phyloP scores from a whole-genome alignment of 2,888 invertebrate species.

The Phrixothrix hirtus region DNA sequence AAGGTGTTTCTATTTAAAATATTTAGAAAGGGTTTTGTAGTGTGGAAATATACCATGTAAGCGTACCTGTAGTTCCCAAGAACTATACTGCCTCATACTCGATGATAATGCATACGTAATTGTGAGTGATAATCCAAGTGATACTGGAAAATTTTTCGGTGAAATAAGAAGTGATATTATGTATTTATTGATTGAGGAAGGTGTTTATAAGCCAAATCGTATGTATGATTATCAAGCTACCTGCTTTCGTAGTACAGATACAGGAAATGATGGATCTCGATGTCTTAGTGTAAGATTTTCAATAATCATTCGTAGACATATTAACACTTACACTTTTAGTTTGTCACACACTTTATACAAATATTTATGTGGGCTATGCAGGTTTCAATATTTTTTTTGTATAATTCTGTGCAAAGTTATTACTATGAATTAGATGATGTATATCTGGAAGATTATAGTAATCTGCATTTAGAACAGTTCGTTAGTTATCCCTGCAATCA shows the following conservation, averaged over 20 bases:
- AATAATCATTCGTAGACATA: too few species aligned
- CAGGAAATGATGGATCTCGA: conserved; percentile 57
- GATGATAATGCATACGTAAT: conserved; percentile 90
- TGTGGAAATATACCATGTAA: conserved; percentile 56
- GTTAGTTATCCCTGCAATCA: conserved; percentile 3
- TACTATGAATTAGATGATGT: conserved; percentile 6
- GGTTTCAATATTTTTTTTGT: conserved; percentile 9
- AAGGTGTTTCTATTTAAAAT: too few species aligned
- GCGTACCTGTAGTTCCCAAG: conserved; percentile 66
- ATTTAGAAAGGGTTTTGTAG: too few species aligned
- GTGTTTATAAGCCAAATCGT: conserved; percentile 74
- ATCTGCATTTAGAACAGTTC: conserved; percentile 9
- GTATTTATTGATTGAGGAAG: conserved; percentile 73
- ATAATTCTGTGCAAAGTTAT: neutral
- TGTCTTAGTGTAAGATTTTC: too few species aligned
- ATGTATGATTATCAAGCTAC: conserved; percentile 90
- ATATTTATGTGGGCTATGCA: conserved; percentile 14
- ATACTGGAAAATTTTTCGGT: conserved; percentile 88
- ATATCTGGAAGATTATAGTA: neutral
- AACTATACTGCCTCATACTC: conserved; percentile 79
- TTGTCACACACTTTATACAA: conserved; percentile 14
- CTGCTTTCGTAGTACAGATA: conserved; percentile 72
- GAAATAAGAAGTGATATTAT: conserved; percentile 74
- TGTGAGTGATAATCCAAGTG: conserved; percentile 68
- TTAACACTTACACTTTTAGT: conserved; percentile 14